Percentiles rank a stretch among this genome's conserved stretches.
Evolutionary conservation across 2,888 invertebrate genomes (phyloP).

Genomic region (Sminthurinus aureus): DNA sequence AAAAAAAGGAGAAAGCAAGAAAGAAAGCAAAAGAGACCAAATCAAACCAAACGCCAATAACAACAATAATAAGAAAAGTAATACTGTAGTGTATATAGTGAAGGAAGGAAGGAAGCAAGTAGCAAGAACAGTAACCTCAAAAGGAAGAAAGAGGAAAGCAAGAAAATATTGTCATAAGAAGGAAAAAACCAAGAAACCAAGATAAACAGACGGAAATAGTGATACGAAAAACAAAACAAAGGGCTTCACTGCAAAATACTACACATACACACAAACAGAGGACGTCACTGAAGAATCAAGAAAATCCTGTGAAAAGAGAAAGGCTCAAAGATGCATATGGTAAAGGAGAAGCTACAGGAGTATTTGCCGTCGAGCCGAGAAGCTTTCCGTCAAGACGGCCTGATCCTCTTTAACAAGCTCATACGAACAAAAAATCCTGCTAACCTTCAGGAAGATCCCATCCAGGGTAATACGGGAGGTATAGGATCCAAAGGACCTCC

Average conservation of each 20-base stretch:
- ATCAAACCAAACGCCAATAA: not conserved
- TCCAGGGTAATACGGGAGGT: slow-evolving; percentile 39
- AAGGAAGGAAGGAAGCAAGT: not conserved
- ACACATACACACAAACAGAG: not conserved
- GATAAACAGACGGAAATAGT: not conserved
- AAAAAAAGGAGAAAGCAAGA: not conserved
- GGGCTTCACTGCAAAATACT: too few species aligned
- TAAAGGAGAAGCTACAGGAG: slow-evolving; percentile 48
- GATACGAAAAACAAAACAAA: not conserved
- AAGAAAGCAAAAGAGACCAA: not conserved
- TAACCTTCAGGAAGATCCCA: slow-evolving; percentile 68
- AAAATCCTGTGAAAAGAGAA: not conserved
- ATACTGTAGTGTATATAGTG: too few species aligned
- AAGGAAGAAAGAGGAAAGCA: not conserved
- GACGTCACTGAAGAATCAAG: not conserved
- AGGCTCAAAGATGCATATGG: slow-evolving; percentile 17
- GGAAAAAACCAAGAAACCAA: not conserved
- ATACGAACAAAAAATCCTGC: slow-evolving; percentile 86
- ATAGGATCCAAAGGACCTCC: slow-evolving; percentile 29
- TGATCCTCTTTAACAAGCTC: slow-evolving; percentile 81
- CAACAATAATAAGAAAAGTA: not conserved
- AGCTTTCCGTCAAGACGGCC: slow-evolving; percentile 70
- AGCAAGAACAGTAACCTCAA: not conserved
- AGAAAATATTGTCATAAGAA: not conserved
- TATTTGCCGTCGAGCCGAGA: slow-evolving; percentile 64